phyloP scores from a whole-genome alignment of 2,797 vertebrate species.

The Catharus ustulatus region DNA sequence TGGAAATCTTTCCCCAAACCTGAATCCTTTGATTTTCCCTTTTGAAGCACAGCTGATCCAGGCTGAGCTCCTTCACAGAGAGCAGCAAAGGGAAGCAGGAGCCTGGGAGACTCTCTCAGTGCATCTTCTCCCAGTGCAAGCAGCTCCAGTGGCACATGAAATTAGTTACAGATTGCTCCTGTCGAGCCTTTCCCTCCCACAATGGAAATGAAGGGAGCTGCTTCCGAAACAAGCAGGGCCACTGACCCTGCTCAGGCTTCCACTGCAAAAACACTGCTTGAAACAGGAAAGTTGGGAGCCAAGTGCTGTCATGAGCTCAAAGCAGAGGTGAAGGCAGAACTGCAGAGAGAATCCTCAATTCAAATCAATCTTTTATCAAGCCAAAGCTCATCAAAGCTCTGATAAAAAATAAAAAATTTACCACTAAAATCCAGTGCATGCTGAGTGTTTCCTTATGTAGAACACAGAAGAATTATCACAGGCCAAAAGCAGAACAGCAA shows the following conservation, averaged over 20 bases:
- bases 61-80: neutral
- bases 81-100: neutral
- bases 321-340: neutral
- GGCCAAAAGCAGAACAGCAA: rapidly evolving
- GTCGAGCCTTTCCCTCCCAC: neutral
- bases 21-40: neutral
- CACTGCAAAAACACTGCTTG: neutral
- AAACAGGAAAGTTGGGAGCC: neutral
- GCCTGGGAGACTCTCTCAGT: neutral
- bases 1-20: neutral
- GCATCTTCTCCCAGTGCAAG: neutral
- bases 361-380: neutral
- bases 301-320: rapidly evolving
- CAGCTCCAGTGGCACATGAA: neutral
- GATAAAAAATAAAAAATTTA: neutral
- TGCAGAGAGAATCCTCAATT: neutral
- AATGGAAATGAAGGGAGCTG: constrained; percentile 30
- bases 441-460: neutral
- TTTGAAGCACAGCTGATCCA: neutral
- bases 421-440: neutral
- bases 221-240: constrained; percentile 31
- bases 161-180: constrained; percentile 30
- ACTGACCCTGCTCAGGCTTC: neutral
- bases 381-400: neutral
- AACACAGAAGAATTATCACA: neutral